Base-by-base conservation (phyloP, 1,140 invertebrate species). In the Drosophila erecta region DNA sequence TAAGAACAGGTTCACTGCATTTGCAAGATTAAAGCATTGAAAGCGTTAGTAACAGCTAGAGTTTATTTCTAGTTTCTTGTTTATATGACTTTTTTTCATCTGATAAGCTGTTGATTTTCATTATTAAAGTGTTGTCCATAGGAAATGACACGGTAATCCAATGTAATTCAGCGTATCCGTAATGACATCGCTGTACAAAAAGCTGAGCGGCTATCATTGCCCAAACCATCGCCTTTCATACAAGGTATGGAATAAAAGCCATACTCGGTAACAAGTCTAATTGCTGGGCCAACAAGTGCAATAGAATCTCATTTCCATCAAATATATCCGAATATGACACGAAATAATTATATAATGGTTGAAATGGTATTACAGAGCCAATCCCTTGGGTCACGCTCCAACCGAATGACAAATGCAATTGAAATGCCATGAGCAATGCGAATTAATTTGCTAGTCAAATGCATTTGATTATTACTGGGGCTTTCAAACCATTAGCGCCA, bases 381-480 rank as follows among this genome's bases (percentile, higher is more conserved):
- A 49, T 49, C 64, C 66, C 66, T 57, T 47, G 66, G 66, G 66
- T 70, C 66, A 70, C 64, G 66, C 62, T 67, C 27, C 30, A 4
- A 15, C 7, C 22, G 27, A 70, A 79, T 66, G 55, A 15, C 66
- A 65, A 79, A 55, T 47, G 35, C 64, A 75, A 79, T 61, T 79
- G 57, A 79, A 75, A 55, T 62, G 67, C 50, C 49, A 61, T 15
- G 15, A 44, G 60, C 40, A 43, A 12, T 27, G 65, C 33, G 49
- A 79, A 79, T 78, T 71, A 73, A 60, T 73, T 60, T 44, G 49
- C 17, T 35, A 37, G 38, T 20, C 51, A 56, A 79, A 69, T 74
- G 76, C 56, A 79, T 54, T 79, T 70, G 38, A 70, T 56, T 40
- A 70, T 56, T 56, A 70, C 70, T 70, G 50, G 24, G 0, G 40